These are phyloP conservation scores for Rhabdomys pumilio DNA, from an alignment of 2,797 vertebrate species.

Conservation along the genomic window DNA sequence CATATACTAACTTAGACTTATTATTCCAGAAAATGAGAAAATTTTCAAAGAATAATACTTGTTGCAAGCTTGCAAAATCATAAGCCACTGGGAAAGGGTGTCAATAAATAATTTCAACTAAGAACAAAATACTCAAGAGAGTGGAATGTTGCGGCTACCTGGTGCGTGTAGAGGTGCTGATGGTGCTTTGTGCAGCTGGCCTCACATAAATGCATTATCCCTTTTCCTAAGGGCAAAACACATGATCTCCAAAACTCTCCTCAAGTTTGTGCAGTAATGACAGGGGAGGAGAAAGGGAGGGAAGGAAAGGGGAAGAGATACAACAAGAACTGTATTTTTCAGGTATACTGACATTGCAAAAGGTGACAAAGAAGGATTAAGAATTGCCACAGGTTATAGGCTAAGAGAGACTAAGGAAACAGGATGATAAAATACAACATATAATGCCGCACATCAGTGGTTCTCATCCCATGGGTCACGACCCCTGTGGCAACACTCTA, in stretches of 20 bases:
- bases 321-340: neutral
- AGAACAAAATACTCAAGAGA: neutral
- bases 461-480: neutral
- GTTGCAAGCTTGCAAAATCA: neutral
- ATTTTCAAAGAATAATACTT: neutral
- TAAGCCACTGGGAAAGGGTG: neutral
- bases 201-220: neutral
- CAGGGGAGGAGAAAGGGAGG: neutral
- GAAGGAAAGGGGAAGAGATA: neutral
- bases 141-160: neutral
- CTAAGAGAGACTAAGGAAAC: neutral
- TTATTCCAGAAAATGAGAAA: neutral
- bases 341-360: slow-evolving; percentile 15
- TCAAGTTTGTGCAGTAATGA: neutral
- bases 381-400: slow-evolving; percentile 1
- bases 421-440: neutral
- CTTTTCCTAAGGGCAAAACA: neutral
- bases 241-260: neutral
- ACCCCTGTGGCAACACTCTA: neutral
- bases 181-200: neutral
- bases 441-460: neutral
- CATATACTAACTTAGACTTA: neutral
- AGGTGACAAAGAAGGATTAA: neutral
- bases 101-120: neutral
- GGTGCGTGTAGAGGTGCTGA: no score